Evolutionary conservation across 1,140 invertebrate genomes (phyloP), one percentile per base, ranked within the genome.

Genomic region (Metaphire vulgaris): DNA sequence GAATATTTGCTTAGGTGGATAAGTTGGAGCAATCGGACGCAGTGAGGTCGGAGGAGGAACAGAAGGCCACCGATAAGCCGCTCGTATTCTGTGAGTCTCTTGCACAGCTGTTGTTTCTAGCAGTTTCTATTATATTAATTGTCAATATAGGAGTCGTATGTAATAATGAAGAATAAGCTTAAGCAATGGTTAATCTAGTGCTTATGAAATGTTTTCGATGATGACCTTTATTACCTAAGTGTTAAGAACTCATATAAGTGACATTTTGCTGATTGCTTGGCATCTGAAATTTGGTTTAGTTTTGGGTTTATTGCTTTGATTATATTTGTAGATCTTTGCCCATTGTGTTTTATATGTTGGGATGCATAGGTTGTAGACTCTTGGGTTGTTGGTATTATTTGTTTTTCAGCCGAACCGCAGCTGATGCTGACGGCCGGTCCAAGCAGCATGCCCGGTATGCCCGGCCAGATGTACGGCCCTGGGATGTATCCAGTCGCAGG

Each of bases 401-500:
- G 72, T 34, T 74, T 74, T 66, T 34, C 84, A 90, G 89, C 91
- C 83, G 95, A 97, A 85, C 93, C 93, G 29, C 95, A 97, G 84
- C 87, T 98, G 76, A 98, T 98, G 96, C 88, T 98, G 79, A 98
- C 96, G 64, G 95, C 94, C 77, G 95, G 94, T 69, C 92, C 92
- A 75, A 90, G 89, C 65, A 91, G 91, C 89, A 90, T 91, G 86
- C 76, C 69, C 29, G 66, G 66, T 21, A 32, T 30, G 31, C 69
- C 76, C 12, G 76, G 28, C 69, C 31, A 31, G 28, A 65, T 66
- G 33, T 68, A 69, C 28, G 69, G 33, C 26, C 34, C 69, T 0
- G 69, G 31, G 32, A 34, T 33, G 6, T 32, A 41, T 66, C 33
- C 67, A 26, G 67, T 31, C 2, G 6, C 67, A 26, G 67, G 67